A percentile compares a stretch with the other conserved stretches of the same genome.
Conservation (phyloP, 2,113 vertebrate genomes). For the Leptobrachium leishanense region DNA sequence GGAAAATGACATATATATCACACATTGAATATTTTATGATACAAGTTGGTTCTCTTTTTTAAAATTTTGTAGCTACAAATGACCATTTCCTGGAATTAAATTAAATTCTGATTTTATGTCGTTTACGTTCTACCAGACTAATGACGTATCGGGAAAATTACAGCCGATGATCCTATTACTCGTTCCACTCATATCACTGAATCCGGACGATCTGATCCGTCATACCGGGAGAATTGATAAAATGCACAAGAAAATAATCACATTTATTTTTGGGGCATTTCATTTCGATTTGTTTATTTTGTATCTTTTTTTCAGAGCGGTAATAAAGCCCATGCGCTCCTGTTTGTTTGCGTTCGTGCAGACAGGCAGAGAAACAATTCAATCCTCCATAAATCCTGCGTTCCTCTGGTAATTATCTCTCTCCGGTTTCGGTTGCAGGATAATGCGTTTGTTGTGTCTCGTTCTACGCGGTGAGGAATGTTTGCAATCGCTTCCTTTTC, state of each 20-base stretch:
- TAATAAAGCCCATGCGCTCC: neutral
- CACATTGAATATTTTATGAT: neutral
- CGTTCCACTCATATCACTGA: neutral
- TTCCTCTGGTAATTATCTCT: too few relatives aligned
- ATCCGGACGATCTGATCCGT: neutral
- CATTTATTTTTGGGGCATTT: neutral
- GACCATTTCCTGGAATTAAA: conserved; percentile 9
- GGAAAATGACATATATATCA: too few relatives aligned
- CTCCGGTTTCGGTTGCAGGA: too few relatives aligned
- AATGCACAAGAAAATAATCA: neutral
- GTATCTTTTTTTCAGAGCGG: neutral
- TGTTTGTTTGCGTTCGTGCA: neutral
- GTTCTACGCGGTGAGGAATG: too few relatives aligned
- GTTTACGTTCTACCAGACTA: conserved; percentile 1
- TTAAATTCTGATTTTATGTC: neutral
- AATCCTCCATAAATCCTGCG: too few relatives aligned
- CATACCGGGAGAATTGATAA: neutral
- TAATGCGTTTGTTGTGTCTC: too few relatives aligned
- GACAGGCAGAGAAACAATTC: neutral
- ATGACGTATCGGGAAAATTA: neutral
- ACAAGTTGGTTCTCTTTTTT: neutral
- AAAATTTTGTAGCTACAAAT: conserved; percentile 2
- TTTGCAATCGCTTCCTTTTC: too few relatives aligned
- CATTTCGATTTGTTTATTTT: neutral
- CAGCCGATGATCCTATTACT: neutral